phyloP scores from a whole-genome alignment of 1,140 invertebrate species.

The Rhagoletis zephyria region DNA sequence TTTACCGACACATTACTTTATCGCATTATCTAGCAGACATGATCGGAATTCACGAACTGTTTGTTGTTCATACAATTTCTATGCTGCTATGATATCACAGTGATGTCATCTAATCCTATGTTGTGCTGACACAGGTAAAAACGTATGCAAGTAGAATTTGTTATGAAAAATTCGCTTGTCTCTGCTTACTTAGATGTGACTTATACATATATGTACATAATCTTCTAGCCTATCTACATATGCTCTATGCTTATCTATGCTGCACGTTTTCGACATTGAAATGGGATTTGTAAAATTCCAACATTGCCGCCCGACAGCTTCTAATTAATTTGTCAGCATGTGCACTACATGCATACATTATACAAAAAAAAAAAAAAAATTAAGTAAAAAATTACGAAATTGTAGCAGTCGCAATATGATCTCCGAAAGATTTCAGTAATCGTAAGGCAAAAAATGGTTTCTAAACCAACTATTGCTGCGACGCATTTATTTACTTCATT shows the following conservation, averaged over 20 bases:
- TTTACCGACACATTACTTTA: neutral
- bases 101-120: neutral
- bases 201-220: neutral
- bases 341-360: neutral
- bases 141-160: neutral
- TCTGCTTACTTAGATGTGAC: neutral
- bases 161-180: neutral
- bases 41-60: neutral
- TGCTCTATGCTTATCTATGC: neutral
- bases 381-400: too few species aligned
- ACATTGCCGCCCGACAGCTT: neutral
- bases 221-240: too few species aligned
- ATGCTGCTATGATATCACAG: neutral
- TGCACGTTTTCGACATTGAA: constrained; percentile 3
- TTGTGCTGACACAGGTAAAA: neutral
- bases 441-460: neutral
- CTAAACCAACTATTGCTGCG: neutral
- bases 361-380: too few species aligned
- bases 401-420: too few species aligned
- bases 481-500: neutral
- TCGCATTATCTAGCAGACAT: neutral
- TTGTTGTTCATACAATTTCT: neutral
- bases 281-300: neutral
- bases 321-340: constrained; percentile 9
- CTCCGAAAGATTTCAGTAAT: neutral